Base-by-base conservation (phyloP, 2,113 vertebrate species). In the Solenodon paradoxus region DNA sequence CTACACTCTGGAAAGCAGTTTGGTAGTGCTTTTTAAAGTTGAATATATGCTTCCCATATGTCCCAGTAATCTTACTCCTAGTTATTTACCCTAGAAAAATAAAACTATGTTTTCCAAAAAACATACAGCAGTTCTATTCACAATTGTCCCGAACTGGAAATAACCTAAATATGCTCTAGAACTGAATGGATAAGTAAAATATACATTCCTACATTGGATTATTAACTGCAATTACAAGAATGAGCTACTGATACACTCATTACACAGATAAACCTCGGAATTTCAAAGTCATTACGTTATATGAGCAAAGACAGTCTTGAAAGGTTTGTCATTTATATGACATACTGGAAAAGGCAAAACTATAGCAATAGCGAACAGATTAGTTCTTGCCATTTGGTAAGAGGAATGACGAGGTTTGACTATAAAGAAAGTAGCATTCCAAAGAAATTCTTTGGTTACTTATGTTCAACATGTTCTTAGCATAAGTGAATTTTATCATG, bases 401-500 rank as follows among this genome's bases (percentile, higher is more conserved):
- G 3, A n/a, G 10, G 6, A 42, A 17, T 1, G 24, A 13, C 6
- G 16, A 32, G 17, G 4, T 77, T 15, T 57, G n/a, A 74, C 42
- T 75, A 24, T 28, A 72, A 51, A 93, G 59, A 66, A 81, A n/a
- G n/a, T n/a, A n/a, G 45, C 40, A 51, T 77, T 32, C 42, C 19
- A 47, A 40, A 38, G 15, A 35, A 72, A 3, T 26, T 66, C 9
- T 74, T 88, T 30, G 5, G 35, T 94, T 28, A 92, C 19, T 92
- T 88, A 42, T 35, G 79, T 42, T 80, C 64, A 63, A 32, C 51
- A 26, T 57, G 28, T 11, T 79, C 92, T 96, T 66, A 53, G 35
- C 35, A 16, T 63, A 88, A 92, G 71, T 75, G 32, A 91, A 75
- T 92, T 94, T 93, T 61, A 74, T 68, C 42, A 49, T 61, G 55